Evolutionary conservation across 2,888 invertebrate genomes (phyloP).

Genomic region (Parelbella ahira): DNA sequence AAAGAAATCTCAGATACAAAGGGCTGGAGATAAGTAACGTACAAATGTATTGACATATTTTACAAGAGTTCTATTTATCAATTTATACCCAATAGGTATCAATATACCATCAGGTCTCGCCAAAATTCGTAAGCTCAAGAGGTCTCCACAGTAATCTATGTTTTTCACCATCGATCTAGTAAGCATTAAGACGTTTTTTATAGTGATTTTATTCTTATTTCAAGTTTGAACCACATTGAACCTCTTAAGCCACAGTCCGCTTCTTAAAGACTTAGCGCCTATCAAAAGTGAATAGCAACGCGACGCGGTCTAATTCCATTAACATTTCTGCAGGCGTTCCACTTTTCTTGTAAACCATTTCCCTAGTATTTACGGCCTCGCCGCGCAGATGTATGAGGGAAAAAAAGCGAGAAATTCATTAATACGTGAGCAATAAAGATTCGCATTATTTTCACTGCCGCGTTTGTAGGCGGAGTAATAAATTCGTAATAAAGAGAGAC

Average conservation of each 20-base stretch:
- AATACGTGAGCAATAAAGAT: slow-evolving; percentile 59
- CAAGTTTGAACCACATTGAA: too few species aligned
- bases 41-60: too few species aligned
- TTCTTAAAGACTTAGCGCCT: too few species aligned
- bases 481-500: slow-evolving; percentile 61
- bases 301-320: slow-evolving; percentile 34
- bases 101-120: too few species aligned
- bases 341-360: slow-evolving; percentile 37
- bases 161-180: too few species aligned
- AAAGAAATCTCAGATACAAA: neutral
- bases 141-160: too few species aligned
- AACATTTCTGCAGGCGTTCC: slow-evolving; percentile 43
- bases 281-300: slow-evolving; percentile 44
- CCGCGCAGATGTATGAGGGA: slow-evolving; percentile 30
- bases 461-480: slow-evolving; percentile 50
- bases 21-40: neutral
- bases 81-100: too few species aligned
- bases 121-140: neutral
- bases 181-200: too few species aligned
- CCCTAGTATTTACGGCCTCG: slow-evolving; percentile 30
- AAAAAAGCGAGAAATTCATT: slow-evolving; percentile 47
- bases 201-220: too few species aligned
- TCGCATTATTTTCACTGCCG: slow-evolving; percentile 48
- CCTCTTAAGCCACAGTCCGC: too few species aligned
- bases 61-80: too few species aligned